Evolutionary conservation across 2,113 vertebrate species (phyloP).

Genomic region (Cyphomyrus plagiostoma): DNA sequence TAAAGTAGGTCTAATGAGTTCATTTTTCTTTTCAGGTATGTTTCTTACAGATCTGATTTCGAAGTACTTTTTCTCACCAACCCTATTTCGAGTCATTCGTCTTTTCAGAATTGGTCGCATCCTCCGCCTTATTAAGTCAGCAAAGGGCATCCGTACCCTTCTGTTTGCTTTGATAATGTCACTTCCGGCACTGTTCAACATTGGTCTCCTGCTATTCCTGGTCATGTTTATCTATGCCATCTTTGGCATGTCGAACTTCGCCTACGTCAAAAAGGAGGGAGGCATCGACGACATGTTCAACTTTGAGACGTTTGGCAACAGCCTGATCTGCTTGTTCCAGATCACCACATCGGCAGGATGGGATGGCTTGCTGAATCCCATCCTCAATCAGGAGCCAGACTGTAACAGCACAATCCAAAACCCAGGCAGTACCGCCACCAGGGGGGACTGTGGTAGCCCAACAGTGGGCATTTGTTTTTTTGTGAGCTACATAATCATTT

Average conservation of each 20-base stretch:
- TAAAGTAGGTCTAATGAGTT: neutral
- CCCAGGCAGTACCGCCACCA: constrained; percentile 69
- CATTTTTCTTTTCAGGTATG: constrained; percentile 69
- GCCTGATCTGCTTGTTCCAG: constrained; percentile 93
- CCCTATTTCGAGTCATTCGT: constrained; percentile 85
- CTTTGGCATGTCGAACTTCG: constrained; percentile 96
- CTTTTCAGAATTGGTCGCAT: constrained; percentile 91
- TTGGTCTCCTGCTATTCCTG: constrained; percentile 87
- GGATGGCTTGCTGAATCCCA: constrained; percentile 73
- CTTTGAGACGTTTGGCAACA: constrained; percentile 91
- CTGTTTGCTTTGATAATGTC: constrained; percentile 98
- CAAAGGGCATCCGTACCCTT: constrained; percentile 92
- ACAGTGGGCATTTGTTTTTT: constrained; percentile 89
- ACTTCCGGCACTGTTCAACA: constrained; percentile 92
- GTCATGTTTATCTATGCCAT: constrained; percentile 98
- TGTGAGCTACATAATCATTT: constrained; percentile 96
- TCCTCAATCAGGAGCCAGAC: constrained; percentile 82
- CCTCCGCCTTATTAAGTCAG: constrained; percentile 89
- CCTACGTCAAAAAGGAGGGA: constrained; percentile 80
- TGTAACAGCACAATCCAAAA: constrained; percentile 74
- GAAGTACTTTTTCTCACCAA: constrained; percentile 86
- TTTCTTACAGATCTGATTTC: constrained; percentile 87
- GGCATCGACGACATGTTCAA: constrained; percentile 96
- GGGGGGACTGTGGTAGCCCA: constrained; percentile 84
- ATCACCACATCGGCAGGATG: constrained; percentile 93